Evolutionary conservation across 2,888 invertebrate genomes (phyloP).

Genomic region (Phania funesta): DNA sequence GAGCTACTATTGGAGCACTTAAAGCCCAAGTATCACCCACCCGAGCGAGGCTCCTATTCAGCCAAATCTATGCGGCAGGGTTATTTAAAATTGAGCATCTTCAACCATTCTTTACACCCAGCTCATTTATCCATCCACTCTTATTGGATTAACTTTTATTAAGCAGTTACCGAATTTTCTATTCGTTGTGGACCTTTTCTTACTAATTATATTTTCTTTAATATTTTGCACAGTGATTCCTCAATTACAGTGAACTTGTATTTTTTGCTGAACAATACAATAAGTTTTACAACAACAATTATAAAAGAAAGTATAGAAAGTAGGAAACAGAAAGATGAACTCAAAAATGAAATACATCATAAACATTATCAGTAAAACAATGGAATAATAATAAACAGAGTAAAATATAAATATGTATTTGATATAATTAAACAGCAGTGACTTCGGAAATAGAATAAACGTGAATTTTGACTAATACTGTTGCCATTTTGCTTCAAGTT

Average conservation of each 20-base stretch:
- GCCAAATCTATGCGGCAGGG: too few species aligned
- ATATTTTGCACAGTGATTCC: constrained; percentile 56
- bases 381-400: constrained; percentile 26
- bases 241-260: constrained; percentile 62
- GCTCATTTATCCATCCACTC: too few species aligned
- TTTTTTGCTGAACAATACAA: constrained; percentile 55
- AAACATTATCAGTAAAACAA: constrained; percentile 58
- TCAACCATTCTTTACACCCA: too few species aligned
- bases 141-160: background rate
- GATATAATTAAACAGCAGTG: constrained; percentile 39
- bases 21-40: constrained; percentile 83
- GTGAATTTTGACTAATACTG: background rate
- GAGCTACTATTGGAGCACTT: constrained; percentile 84
- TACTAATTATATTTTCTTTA: background rate
- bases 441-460: background rate
- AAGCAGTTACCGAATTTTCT: background rate
- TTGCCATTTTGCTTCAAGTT: too few species aligned
- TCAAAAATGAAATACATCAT: constrained; percentile 32
- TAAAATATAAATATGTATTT: constrained; percentile 37
- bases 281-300: constrained; percentile 45
- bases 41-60: too few species aligned
- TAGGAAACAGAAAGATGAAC: constrained; percentile 12
- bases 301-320: constrained; percentile 21
- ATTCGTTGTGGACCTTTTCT: background rate
- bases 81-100: too few species aligned